Base-by-base conservation (phyloP, 2,888 invertebrate species). In the Andrena dorsata region DNA sequence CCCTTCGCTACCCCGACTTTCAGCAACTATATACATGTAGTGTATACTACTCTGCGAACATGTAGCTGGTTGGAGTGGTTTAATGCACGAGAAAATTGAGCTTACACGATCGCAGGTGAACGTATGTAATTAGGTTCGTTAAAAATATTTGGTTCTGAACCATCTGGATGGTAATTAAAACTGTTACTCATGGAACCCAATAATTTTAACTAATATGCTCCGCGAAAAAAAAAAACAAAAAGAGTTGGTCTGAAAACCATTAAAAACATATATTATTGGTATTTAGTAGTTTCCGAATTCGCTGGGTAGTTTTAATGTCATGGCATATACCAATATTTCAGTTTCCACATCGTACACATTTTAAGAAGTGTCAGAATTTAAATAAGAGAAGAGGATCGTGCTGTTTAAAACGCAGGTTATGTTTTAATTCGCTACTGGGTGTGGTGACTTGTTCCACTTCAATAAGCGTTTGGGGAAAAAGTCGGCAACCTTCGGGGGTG, bases 401-500 rank as follows among this genome's bases (percentile, higher is more conserved):
- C 65, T 60, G 51, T 74, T 68, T 70, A 51, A 66, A 65, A 58
- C 66, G 61, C 30, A 28, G 35, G 53, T 61, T 71, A 68, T 61
- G 66, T 82, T 82, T 73, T 68, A 68, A 76, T 56, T 70, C 66
- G 63, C 61, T 51, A 35, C 41, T 20, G 56, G 47, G 10, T 65
- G 51, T 16, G 63, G 63, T 64, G 58, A 72, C 35, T 69, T 73
- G 73, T 69, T 56, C 41, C 81, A 56, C 82, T 81, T 76, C 51
- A 72, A 72, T 61, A 76, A 76, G 63, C 68, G 82, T 69, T 81
- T 68, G 49, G 69, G 69, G 68, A 60, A 61, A 86, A 79, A 81
- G 71, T 79, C 68, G 63, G 74, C 63, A 49, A 75, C 69, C 65
- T 75, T 84, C 80, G 78, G 81, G 76, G 72, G 84, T 84, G 84